Evolutionary conservation across 2,797 vertebrate genomes (phyloP), one percentile per base, ranked within the genome.

Genomic region (Tenualosa ilisha): DNA sequence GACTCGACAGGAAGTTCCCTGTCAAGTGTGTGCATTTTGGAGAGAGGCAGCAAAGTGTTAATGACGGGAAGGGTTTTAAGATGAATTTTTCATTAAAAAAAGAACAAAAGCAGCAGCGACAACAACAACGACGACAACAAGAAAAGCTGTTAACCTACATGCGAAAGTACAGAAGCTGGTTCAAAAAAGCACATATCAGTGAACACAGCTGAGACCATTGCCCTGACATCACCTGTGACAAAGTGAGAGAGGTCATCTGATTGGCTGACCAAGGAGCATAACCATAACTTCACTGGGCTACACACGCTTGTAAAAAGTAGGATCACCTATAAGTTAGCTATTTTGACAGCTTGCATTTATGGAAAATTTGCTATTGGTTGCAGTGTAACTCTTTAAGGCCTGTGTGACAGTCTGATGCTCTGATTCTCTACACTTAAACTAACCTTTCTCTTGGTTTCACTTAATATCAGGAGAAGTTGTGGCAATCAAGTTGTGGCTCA

Each of bases 51-150:
- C 68, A 22, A 75, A 1, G 20, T 40, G 17, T 17, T 17, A 37
- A 75, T 13, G 40, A 72, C 37, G 17, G 46, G 40, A 79, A 2
- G 72, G 68, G 4, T 72, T 72, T 72, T 72, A 72, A 72, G 37
- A 72, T 72, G 13, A 79, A 79, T 79, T 79, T 79, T 79, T 79
- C 43, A 79, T 79, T 79, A 43, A 17, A 37, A 37, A 31, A 31
- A 72, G 31, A 72, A 72, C 26, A 72, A 79, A 79, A 79, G 93
- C 89, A 91, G 91, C 88, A 91, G 90, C 92, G 46, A 15, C 72
- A 79, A 17, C 72, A 11, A 46, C 72, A 75, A 75, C 37, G 3
- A 46, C 72, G 8, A 63, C 56, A 22, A 59, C 56, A 68, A 72
- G 24, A 61, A 79, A 79, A 84, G 82, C 46, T 22, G 50, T 82